Evolutionary conservation across 2,113 vertebrate genomes (phyloP).

Genomic region (Ursus arctos): DNA sequence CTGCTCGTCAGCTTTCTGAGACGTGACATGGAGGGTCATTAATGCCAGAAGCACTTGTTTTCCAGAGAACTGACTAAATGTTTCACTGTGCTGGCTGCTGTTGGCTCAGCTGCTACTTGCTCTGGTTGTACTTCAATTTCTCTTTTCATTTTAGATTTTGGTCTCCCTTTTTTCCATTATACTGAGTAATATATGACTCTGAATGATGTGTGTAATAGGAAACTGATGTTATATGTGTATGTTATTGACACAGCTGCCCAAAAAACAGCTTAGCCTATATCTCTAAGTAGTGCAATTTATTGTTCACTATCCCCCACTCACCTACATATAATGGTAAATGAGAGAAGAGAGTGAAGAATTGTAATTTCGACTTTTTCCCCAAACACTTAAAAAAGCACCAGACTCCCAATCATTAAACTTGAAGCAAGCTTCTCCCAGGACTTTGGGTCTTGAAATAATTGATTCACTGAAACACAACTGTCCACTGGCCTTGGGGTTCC

Average conservation of each 20-base stretch:
- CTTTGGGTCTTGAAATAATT: neutral
- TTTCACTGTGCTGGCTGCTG: constrained; percentile 75
- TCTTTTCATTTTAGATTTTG: constrained; percentile 86
- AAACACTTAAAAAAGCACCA: constrained; percentile 66
- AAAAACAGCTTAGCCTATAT: constrained; percentile 75
- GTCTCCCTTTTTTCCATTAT: constrained; percentile 84
- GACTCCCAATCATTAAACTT: constrained; percentile 67
- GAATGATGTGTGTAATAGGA: constrained; percentile 87
- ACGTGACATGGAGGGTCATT: constrained; percentile 70
- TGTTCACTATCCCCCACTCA: constrained; percentile 82
- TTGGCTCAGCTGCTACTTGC: constrained; percentile 78
- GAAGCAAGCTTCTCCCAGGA: constrained; percentile 40
- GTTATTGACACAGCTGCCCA: constrained; percentile 87
- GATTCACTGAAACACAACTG: neutral
- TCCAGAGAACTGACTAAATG: constrained; percentile 78
- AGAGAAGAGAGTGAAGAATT: constrained; percentile 79
- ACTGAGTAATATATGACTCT: constrained; percentile 86
- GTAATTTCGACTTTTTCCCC: constrained; percentile 77
- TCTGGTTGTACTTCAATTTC: constrained; percentile 86
- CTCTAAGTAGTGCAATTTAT: constrained; percentile 87
- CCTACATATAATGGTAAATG: constrained; percentile 82
- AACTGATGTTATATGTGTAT: constrained; percentile 86
- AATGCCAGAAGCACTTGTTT: constrained; percentile 69
- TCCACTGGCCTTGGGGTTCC: fast-evolving
- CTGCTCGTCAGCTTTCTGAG: constrained; percentile 68